Conservation (phyloP, 1,140 invertebrate species). For the Hycleus cichorii region DNA sequence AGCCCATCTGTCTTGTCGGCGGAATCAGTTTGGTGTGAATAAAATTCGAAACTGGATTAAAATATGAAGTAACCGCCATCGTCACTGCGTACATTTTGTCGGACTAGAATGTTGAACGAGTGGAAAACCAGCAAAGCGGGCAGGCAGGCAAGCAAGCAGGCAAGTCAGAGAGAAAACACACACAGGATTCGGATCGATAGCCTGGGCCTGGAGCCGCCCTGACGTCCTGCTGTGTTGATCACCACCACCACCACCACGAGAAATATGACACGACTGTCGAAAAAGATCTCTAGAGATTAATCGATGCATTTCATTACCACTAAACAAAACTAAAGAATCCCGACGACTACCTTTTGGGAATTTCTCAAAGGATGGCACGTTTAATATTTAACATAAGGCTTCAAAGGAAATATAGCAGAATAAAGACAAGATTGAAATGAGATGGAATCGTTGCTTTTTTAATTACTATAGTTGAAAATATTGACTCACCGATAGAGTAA, state of each 20-base stretch:
- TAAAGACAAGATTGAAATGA: too few species aligned
- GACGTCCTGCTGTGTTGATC: slow-evolving; percentile 17
- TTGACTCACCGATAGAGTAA: too few species aligned
- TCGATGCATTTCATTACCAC: slow-evolving; percentile 3
- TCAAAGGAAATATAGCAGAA: too few species aligned
- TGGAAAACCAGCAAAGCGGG: slow-evolving; percentile 16
- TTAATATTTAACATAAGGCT: too few species aligned
- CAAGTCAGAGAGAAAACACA: slow-evolving; percentile 1
- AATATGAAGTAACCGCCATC: background rate
- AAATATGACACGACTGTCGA: slow-evolving; percentile 14
- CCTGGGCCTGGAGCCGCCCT: slow-evolving; percentile 20
- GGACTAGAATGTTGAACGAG: background rate
- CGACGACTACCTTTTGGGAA: too few species aligned
- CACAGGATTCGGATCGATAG: slow-evolving; percentile 15
- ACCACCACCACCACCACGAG: slow-evolving; percentile 9
- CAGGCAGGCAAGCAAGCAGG: background rate
- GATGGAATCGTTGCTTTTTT: too few species aligned
- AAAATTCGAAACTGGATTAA: slow-evolving; percentile 2
- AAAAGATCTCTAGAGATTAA: slow-evolving; percentile 11
- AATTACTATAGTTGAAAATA: too few species aligned
- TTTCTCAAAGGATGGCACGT: too few species aligned
- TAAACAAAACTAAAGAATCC: too few species aligned
- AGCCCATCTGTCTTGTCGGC: slow-evolving; percentile 23
- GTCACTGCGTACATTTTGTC: too few species aligned
- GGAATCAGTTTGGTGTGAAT: slow-evolving; percentile 18